Conservation (phyloP, 1,140 invertebrate species). For the Kradibia gibbosae region DNA sequence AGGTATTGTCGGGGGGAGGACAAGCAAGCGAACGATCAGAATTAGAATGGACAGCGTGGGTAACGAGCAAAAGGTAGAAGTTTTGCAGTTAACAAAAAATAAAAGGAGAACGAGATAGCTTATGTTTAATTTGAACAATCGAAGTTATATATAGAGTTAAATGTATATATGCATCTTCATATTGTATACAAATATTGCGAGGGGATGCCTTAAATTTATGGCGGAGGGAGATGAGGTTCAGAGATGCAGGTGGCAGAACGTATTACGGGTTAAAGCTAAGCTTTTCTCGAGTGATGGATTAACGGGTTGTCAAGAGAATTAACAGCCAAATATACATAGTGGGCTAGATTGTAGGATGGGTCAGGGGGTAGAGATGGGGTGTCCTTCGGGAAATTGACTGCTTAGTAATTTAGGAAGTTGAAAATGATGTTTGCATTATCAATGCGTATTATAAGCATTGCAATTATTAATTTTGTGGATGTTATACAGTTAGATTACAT, state of each 20-base stretch:
- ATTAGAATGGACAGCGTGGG: not conserved
- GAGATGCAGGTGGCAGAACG: not conserved
- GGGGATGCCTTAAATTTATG: not conserved
- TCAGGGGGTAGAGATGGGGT: not conserved
- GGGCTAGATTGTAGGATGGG: not conserved
- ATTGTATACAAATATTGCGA: too few relatives aligned
- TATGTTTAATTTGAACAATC: not conserved
- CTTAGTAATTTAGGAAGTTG: not conserved
- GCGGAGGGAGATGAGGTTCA: not conserved
- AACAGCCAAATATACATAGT: not conserved
- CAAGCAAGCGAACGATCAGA: not conserved
- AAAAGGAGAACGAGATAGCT: not conserved
- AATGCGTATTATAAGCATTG: not conserved
- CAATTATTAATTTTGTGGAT: not conserved
- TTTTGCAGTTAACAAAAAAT: not conserved
- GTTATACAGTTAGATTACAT: not conserved
- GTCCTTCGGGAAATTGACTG: not conserved
- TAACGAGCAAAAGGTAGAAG: not conserved
- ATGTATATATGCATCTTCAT: too few relatives aligned
- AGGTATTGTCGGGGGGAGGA: not conserved
- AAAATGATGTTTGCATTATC: not conserved
- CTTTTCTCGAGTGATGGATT: not conserved
- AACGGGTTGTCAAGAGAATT: not conserved
- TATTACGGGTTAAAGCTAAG: not conserved
- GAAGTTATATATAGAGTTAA: not conserved